phyloP scores from a whole-genome alignment of 2,888 invertebrate species.

The Timema cristinae region DNA sequence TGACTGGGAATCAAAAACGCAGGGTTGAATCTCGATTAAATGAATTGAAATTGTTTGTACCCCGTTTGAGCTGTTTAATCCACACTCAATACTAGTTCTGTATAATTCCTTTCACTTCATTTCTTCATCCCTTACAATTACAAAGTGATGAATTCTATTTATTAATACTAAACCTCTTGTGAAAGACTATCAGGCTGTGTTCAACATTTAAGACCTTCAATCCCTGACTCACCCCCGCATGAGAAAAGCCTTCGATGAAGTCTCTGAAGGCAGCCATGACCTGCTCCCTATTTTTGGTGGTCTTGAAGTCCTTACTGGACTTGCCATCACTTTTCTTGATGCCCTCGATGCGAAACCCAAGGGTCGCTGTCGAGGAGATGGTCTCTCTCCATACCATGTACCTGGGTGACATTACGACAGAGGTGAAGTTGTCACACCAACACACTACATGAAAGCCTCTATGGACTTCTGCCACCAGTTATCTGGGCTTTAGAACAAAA shows the following conservation, averaged over 20 bases:
- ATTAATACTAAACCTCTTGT: too few species aligned
- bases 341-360: constrained; percentile 96
- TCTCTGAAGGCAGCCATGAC: constrained; percentile 74
- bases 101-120: too few species aligned
- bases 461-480: neutral
- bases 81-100: too few species aligned
- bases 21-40: too few species aligned
- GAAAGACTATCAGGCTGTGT: too few species aligned
- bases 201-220: neutral
- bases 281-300: constrained; percentile 76
- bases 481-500: neutral
- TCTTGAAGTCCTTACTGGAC: constrained; percentile 93
- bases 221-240: constrained; percentile 63
- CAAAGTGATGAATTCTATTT: too few species aligned
- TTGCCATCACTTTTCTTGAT: constrained; percentile 85
- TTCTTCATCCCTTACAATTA: too few species aligned
- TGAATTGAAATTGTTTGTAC: too few species aligned
- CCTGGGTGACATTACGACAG: constrained; percentile 33
- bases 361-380: constrained; percentile 92
- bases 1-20: too few species aligned
- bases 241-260: constrained; percentile 74
- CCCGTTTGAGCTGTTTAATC: too few species aligned
- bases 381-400: constrained; percentile 97
- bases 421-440: neutral
- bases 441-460: neutral